Base-by-base conservation (phyloP, 2,888 invertebrate species). In the Perdita meconis region DNA sequence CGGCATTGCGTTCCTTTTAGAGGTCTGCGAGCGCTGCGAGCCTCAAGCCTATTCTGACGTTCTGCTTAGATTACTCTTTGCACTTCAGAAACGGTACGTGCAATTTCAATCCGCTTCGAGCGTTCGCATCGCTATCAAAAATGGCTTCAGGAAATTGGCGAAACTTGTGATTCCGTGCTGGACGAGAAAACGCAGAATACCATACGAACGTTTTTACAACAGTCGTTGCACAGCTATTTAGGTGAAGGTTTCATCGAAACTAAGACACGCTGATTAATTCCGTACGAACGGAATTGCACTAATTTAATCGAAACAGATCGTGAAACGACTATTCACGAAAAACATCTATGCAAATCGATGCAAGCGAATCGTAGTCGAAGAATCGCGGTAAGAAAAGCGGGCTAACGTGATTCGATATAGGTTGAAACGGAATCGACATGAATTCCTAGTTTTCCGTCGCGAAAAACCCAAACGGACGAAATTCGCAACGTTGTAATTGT, bases 1-100 rank as follows among this genome's bases (percentile, higher is more conserved):
- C 65, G 68, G 61, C 57, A 30, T 22, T 63, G 71, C 53, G 64
- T 67, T 56, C 47, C 56, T 80, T 80, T 80, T 42, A 59, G 71
- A 70, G 57, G 44, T 55, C 44, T 53, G n/a, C 56, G n/a, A n/a
- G n/a, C 40, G 57, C 38, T 55, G 50, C 56, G 50, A 38, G 24
- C 22, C 57, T 51, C 30, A 50, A 64, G 24, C 24, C 24, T 38
- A 22, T 50, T 16, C 38, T 12, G 26, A n/a, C 13, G 57, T 66
- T 26, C 44, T n/a, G 34, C 38, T 40, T 47, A 24, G 57, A 51
- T 59, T 66, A 34, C 16, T n/a, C 57, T 24, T 12, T 4, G n/a
- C n/a, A 24, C 50, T 12, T 50, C 22, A 19, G 24, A 59, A 59
- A 22, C 24, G 42, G 12, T 12, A n/a, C 19, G 30, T 10, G 13